phyloP scores from a whole-genome alignment of 2,797 vertebrate genomes.

The Hypotaenidia philippensis region DNA sequence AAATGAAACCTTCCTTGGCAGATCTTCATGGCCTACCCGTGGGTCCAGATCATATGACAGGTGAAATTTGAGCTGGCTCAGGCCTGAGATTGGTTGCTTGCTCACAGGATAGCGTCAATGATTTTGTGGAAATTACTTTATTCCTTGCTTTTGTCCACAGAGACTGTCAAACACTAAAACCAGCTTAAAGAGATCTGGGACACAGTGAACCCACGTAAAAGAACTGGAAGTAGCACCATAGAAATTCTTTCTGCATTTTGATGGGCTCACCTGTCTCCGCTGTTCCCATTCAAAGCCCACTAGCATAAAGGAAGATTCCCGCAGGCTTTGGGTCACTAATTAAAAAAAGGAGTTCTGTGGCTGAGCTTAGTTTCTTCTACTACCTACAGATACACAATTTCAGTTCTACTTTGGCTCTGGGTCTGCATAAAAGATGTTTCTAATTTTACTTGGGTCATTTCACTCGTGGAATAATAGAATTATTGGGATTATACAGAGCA shows the following conservation, averaged over 20 bases:
- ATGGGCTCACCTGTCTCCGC: neutral
- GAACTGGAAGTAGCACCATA: neutral
- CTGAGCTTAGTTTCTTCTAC: neutral
- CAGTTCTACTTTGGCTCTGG: neutral
- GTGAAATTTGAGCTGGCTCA: neutral
- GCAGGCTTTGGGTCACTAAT: neutral
- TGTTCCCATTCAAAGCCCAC: neutral
- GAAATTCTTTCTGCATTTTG: neutral
- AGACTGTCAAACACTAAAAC: neutral
- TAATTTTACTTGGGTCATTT: conserved; percentile 6
- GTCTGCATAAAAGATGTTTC: neutral
- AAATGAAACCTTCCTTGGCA: neutral
- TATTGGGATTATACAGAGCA: neutral
- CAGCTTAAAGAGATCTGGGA: neutral
- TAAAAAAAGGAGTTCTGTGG: neutral
- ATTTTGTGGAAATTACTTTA: neutral
- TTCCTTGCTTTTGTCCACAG: neutral
- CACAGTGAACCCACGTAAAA: neutral
- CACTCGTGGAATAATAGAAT: neutral
- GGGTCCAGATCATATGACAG: neutral
- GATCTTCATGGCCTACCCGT: neutral
- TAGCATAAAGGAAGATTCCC: neutral
- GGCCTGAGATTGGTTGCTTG: neutral
- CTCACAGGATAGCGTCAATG: neutral
- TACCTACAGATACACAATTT: neutral